phyloP scores from a whole-genome alignment of 2,113 vertebrate genomes.

The Bufo bufo region DNA sequence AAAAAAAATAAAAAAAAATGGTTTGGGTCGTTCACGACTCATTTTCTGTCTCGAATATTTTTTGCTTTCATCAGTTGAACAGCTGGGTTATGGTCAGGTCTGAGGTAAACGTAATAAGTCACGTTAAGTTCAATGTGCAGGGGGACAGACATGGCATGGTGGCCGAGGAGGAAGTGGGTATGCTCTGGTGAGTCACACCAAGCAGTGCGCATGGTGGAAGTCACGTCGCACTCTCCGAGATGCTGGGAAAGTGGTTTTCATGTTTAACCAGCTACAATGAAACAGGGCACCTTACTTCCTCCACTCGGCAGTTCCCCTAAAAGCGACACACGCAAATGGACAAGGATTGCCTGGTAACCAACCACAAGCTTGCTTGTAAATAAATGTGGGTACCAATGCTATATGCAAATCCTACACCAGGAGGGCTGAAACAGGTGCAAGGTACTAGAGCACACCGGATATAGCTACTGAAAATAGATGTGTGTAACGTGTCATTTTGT shows the following conservation, averaged over 20 bases:
- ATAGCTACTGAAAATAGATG: background rate
- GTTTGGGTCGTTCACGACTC: background rate
- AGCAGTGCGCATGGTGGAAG: constrained; percentile 66
- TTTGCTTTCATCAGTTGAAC: constrained; percentile 4
- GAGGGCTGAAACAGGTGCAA: background rate
- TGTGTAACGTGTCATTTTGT: background rate
- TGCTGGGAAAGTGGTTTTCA: constrained; percentile 76
- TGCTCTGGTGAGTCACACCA: constrained; percentile 51
- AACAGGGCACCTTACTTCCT: constrained; percentile 80
- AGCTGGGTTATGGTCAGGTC: constrained; percentile 30
- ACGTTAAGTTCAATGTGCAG: constrained; percentile 42
- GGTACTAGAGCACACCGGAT: background rate
- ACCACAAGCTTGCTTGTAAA: background rate
- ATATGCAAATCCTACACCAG: background rate
- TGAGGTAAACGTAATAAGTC: constrained; percentile 25
- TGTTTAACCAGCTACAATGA: constrained; percentile 77
- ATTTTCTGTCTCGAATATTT: background rate
- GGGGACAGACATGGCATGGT: constrained; percentile 52
- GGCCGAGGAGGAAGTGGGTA: constrained; percentile 55
- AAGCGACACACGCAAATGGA: constrained; percentile 57
- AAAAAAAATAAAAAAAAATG: too few relatives aligned
- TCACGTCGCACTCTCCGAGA: constrained; percentile 76
- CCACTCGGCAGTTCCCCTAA: constrained; percentile 66
- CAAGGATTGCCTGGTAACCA: constrained; percentile 4
- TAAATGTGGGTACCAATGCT: background rate